Conservation (phyloP, 1,140 invertebrate genomes). For the Nixonia krombeini region DNA sequence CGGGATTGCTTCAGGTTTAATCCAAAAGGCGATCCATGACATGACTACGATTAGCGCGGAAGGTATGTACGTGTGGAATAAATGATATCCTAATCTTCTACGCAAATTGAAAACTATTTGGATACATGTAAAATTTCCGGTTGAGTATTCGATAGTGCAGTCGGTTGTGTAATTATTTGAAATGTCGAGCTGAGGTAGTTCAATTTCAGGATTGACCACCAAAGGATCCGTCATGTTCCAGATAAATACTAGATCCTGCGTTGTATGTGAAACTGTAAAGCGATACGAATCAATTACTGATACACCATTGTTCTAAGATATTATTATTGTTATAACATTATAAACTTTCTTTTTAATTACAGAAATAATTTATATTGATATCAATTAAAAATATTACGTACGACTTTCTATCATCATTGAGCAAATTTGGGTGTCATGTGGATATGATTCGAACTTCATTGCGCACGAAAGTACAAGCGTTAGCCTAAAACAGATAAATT, state of each 20-base stretch:
- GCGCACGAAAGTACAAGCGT: constrained; percentile 90
- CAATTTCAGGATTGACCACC: constrained; percentile 88
- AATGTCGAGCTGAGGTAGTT: constrained; percentile 89
- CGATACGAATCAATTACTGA: neutral
- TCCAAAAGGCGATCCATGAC: constrained; percentile 96
- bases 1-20: constrained; percentile 91
- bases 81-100: constrained; percentile 87
- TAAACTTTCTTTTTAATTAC: neutral
- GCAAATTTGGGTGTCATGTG: constrained; percentile 90
- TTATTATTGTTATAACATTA: neutral
- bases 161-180: constrained; percentile 89
- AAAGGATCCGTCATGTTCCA: constrained; percentile 91
- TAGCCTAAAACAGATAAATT: constrained; percentile 82
- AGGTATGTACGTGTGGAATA: constrained; percentile 93
- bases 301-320: neutral
- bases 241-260: constrained; percentile 86
- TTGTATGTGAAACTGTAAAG: constrained; percentile 80
- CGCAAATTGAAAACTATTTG: constrained; percentile 88
- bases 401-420: constrained; percentile 93
- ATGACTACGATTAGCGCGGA: constrained; percentile 92
- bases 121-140: constrained; percentile 90
- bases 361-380: constrained; percentile 3
- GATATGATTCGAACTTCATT: constrained; percentile 94
- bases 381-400: constrained; percentile 73
- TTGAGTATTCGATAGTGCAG: constrained; percentile 90